These are phyloP conservation scores for Corydoras maculifer DNA, from an alignment of 2,113 vertebrate genomes.

Conservation along the genomic window DNA sequence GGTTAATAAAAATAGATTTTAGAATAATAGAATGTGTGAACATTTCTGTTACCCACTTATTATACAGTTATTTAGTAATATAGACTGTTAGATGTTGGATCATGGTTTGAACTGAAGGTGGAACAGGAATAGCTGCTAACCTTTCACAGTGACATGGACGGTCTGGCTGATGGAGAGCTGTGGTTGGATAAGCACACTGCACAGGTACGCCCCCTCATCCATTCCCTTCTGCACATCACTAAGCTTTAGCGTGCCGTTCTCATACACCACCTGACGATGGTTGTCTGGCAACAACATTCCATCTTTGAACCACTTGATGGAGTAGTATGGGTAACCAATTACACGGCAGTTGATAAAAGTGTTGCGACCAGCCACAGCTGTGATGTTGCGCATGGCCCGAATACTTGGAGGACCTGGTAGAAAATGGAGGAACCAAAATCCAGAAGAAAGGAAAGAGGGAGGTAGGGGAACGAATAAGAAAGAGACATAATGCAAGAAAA, in stretches of 20 bases:
- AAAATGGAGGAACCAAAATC: conserved; percentile 34
- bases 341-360: conserved; percentile 97
- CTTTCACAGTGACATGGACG: conserved; percentile 93
- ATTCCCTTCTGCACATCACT: conserved; percentile 96
- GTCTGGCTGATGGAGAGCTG: conserved; percentile 97
- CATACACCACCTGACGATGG: conserved; percentile 96
- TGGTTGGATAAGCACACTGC: conserved; percentile 95
- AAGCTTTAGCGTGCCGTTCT: conserved; percentile 94
- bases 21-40: no score
- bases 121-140: conserved; percentile 58
- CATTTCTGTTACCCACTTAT: no score
- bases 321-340: conserved; percentile 98
- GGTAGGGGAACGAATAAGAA: conserved; percentile 4
- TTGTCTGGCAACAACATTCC: conserved; percentile 90
- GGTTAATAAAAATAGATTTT: no score
- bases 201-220: conserved; percentile 94
- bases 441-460: conserved; percentile 27
- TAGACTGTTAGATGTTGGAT: no score
- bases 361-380: conserved; percentile 91
- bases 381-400: conserved; percentile 95
- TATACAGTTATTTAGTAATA: no score
- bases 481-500: conserved; percentile 26
- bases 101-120: background rate
- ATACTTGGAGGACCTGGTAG: conserved; percentile 89
- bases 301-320: conserved; percentile 99